Conservation (phyloP, 2,797 vertebrate genomes). For the Catamblyrhynchus diadema region DNA sequence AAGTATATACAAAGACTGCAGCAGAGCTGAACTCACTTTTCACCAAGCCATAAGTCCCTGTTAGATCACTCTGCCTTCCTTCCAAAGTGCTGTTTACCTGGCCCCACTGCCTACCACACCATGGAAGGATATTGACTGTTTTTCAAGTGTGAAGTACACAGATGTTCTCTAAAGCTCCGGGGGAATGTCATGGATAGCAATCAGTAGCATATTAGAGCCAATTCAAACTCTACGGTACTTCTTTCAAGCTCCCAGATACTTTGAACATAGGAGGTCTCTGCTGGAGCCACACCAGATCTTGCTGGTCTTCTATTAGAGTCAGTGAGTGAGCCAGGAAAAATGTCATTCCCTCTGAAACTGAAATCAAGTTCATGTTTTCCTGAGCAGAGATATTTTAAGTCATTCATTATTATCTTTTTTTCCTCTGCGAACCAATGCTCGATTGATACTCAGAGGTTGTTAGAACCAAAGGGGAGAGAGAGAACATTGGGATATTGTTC, state of each 20-base stretch:
- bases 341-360: conserved; percentile 43
- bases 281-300: not conserved
- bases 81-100: not conserved
- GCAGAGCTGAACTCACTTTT: not conserved
- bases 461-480: conserved; percentile 47
- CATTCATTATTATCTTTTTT: conserved; percentile 63
- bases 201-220: not conserved
- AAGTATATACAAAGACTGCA: not conserved
- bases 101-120: not conserved
- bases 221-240: not conserved
- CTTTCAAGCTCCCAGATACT: conserved; percentile 4
- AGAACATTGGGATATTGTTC: conserved; percentile 51
- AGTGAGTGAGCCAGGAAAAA: conserved; percentile 3
- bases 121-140: not conserved
- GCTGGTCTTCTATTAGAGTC: conserved; percentile 32
- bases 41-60: not conserved
- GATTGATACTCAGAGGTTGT: conserved; percentile 46
- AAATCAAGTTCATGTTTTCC: conserved; percentile 67
- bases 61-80: not conserved
- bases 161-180: not conserved
- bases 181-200: not conserved
- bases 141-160: not conserved
- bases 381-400: conserved; percentile 67
- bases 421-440: conserved; percentile 50
- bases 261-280: conserved; percentile 7